Evolutionary conservation across 2,888 invertebrate species (phyloP).

Genomic region (Molanna angustata): DNA sequence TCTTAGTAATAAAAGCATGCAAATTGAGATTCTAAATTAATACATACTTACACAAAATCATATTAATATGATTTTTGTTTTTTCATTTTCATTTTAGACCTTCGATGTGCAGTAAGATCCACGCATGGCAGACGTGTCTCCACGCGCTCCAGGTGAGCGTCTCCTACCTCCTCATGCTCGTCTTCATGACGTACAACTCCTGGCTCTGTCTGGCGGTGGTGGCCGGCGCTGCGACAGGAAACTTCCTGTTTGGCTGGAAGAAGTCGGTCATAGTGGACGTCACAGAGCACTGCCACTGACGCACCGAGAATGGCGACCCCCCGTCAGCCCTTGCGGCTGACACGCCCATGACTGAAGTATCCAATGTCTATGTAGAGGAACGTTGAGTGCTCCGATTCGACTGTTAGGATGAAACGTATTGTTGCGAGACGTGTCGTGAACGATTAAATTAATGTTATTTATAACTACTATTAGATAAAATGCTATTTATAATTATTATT

Average conservation of each 20-base stretch:
- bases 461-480: no score
- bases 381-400: no score
- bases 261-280: slow-evolving; percentile 91
- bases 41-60: no score
- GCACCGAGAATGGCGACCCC: no score
- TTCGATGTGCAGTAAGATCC: slow-evolving; percentile 79
- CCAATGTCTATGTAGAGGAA: no score
- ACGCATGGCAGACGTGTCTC: slow-evolving; percentile 81
- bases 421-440: no score
- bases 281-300: slow-evolving; percentile 92
- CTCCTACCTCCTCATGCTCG: slow-evolving; percentile 92
- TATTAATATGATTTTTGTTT: no score
- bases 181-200: slow-evolving; percentile 96
- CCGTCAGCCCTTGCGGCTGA: not conserved
- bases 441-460: no score
- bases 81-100: slow-evolving; percentile 57
- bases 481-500: no score
- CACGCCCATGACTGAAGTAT: slow-evolving; percentile 18
- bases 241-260: slow-evolving; percentile 95
- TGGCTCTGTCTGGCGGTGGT: slow-evolving; percentile 91
- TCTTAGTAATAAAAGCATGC: no score
- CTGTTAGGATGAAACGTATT: no score
- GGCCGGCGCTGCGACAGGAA: slow-evolving; percentile 85
- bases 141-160: slow-evolving; percentile 88
- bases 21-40: no score